Evolutionary conservation across 92 coral and sea anemone species (phyloP), one percentile per base, ranked within the genome.

Genomic region (Heliopora coerulea): DNA sequence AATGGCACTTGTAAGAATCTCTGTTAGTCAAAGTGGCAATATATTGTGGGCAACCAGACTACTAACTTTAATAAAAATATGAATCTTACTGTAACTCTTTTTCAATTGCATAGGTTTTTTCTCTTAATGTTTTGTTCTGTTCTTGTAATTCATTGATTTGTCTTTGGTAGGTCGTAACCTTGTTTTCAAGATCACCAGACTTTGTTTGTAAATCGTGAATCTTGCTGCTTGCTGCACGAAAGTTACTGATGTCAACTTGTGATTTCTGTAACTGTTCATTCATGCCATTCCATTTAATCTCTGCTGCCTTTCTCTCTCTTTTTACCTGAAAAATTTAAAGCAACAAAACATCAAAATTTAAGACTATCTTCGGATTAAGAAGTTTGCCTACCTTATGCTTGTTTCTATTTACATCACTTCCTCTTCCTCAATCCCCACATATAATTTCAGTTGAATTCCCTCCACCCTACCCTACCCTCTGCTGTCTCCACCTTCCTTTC

Each of bases 221-320:
- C 9, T 67, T 26, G 10, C 24, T 44, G 19, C 35, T 63, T 19
- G 62, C 77, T 32, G 8, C 63, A 52, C n/a, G 61, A 20, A 70
- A 21, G 17, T 32, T 23, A 3, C 18, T n/a, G 19, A 70, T 7
- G 6, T 70, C 50, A 32, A 23, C 24, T 70, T 50, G 28, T 18
- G 18, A 70, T 35, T 70, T 70, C 8, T 33, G 31, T 20, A 70
- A 35, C 57, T 70, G 63, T 31, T 52, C 77, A 54, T 52, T 70
- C 20, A 31, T 3, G 24, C 9, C 26, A 19, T 54, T 33, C 3
- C 28, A 34, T n/a, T 70, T 52, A 24, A 17, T 32, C 14, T 70
- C 49, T 35, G 49, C 18, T 9, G n/a, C 49, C 9, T 19, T 24
- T 33, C 32, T 70, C 42, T 70, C 77, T 20, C 34, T 42, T 30